Evolutionary conservation across 35 echinoderm and acorn worm genomes (phyloP), one percentile per base, ranked within the genome.

Genomic region (Amphiura filiformis): DNA sequence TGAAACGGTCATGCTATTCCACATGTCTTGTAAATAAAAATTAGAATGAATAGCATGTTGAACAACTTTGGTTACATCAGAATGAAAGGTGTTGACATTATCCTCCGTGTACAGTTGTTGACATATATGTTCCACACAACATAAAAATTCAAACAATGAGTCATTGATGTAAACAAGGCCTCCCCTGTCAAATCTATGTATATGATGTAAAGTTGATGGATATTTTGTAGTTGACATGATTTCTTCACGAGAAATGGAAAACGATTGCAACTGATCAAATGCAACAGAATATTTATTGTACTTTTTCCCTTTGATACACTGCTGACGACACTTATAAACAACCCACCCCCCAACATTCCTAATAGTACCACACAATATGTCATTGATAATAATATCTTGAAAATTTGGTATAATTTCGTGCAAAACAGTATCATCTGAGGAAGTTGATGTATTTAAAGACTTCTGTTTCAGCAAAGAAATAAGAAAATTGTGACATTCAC

Each of bases 61-160:
- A 5, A 70, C 7, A 13, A 70, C 61, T 30, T 70, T 70, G 9
- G 61, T 18, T 13, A 70, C 61, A 70, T 70, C 26, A 70, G 7
- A 2, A 70, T 23, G 61, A 70, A 13, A n/a, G 1, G 26, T 26
- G 61, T 70, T 11, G 26, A 70, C 28, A 11, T 11, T 70, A 2
- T 70, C 26, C 9, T 70, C 9, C 7, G 26, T 23, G 26, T 70
- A 70, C 7, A 70, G 7, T 70, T 70, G 61, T 2, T 23, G 7
- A n/a, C 7, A 5, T 4, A 70, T 23, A 30, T 5, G 26, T 30
- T 70, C 61, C 7, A 70, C 61, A 70, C 61, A 70, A 70, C 61
- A 70, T 11, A 70, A 70, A 70, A 70, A 70, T 30, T 70, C 61
- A 70, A 70, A 70, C 61, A 70, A 70, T 70, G 61, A 70, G 26